Base-by-base conservation (phyloP, 1,140 invertebrate species). In the Polyergus mexicanus region DNA sequence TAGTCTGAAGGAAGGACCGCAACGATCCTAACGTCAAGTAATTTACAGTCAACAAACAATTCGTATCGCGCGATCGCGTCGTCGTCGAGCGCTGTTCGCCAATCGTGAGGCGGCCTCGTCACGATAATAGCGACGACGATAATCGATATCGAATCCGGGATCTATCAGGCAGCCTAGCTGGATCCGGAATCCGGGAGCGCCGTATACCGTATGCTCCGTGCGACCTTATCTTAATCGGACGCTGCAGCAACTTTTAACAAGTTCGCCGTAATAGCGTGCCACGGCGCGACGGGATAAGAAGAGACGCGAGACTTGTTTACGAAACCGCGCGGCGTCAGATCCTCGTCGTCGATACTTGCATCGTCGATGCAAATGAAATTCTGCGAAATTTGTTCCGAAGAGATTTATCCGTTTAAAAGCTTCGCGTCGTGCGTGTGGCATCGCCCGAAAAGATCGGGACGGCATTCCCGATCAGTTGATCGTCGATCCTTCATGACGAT, bases 321-420 rank as follows among this genome's bases (percentile, higher is more conserved):
- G 88, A 83, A 88, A 76, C 76, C 88, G 58, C 84, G 75, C 51
- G 28, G 28, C 58, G 25, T 77, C 38, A 86, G 89, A 90, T 92
- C 89, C 76, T 54, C 84, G 80, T 28, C 68, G 68, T 74, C 54
- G 89, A 89, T 92, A 89, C 78, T n/a, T n/a, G 71, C 84, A 78
- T 86, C 86, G 68, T 72, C 32, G 89, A 92, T 92, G 91, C 89
- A 92, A 92, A 92, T 92, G 92, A 92, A 92, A 92, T 89, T 88
- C 86, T 87, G 87, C 89, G 92, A 92, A 89, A 92, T 92, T 91
- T 90, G 87, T 91, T 92, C 85, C 80, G 84, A 85, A 77, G 86
- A 92, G 91, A 92, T 89, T 92, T 91, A 92, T 92, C 88, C 90
- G 84, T 81, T 92, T 87, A 91, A 89, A 86, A 74, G 28, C 60